Evolutionary conservation across 1,140 invertebrate species (phyloP).

Genomic region (Euwallacea similis): DNA sequence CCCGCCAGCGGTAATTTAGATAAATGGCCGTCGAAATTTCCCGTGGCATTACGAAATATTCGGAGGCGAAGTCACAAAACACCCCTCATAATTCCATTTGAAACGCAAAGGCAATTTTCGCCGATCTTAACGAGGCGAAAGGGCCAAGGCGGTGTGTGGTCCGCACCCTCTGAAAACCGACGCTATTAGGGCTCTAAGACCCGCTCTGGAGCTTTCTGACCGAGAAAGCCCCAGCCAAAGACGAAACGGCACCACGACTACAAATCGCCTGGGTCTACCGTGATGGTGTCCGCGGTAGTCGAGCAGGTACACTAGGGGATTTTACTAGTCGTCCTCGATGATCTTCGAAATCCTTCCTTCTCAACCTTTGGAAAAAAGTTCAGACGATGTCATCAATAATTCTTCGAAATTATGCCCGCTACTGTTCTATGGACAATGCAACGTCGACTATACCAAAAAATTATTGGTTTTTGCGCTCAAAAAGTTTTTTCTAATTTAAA

Average conservation of each 20-base stretch:
- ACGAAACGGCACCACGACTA: not conserved
- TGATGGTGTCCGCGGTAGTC: too few species aligned
- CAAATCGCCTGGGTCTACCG: too few species aligned
- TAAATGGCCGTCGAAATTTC: constrained; percentile 30
- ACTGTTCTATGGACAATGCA: too few species aligned
- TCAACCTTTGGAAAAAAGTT: too few species aligned
- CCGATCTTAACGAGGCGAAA: constrained; percentile 31
- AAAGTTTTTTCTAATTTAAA: too few species aligned
- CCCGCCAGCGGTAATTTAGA: constrained; percentile 21
- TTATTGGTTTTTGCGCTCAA: too few species aligned
- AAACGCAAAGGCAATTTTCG: constrained; percentile 35
- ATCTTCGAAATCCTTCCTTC: too few species aligned
- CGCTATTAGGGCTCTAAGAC: constrained; percentile 23
- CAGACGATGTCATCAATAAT: too few species aligned
- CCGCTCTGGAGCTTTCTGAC: constrained; percentile 13
- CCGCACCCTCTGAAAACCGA: constrained; percentile 11
- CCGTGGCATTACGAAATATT: constrained; percentile 22
- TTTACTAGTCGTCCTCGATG: too few species aligned
- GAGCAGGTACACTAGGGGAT: too few species aligned
- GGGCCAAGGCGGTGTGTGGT: constrained; percentile 31
- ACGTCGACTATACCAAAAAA: too few species aligned
- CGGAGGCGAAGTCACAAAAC: constrained; percentile 30
- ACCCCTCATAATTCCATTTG: constrained; percentile 36
- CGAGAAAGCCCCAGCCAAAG: constrained; percentile 18
- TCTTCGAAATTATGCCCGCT: too few species aligned